phyloP scores from a whole-genome alignment of 2,888 invertebrate genomes.

The Eugnorisma glareosa region DNA sequence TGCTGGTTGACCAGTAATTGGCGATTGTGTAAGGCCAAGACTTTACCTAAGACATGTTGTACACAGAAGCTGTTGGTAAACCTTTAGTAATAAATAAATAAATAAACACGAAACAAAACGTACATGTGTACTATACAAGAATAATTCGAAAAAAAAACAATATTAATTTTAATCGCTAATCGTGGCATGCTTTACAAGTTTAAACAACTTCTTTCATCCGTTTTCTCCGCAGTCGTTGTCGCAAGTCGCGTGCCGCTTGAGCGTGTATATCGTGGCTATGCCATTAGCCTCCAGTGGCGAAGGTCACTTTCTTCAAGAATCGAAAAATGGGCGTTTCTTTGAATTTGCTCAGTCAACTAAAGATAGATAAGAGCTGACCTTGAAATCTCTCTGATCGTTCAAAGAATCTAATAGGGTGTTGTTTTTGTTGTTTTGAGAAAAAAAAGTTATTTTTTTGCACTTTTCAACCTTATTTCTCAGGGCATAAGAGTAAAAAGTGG shows the following conservation, averaged over 20 bases:
- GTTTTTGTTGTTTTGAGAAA: background rate
- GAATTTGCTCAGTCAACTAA: background rate
- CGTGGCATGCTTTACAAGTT: too few relatives aligned
- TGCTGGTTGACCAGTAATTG: too few relatives aligned
- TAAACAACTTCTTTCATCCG: background rate
- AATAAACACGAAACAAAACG: too few relatives aligned
- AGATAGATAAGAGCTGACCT: background rate
- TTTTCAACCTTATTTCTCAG: too few relatives aligned
- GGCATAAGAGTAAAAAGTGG: too few relatives aligned
- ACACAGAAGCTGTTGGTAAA: too few relatives aligned
- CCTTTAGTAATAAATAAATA: too few relatives aligned
- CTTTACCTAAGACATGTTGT: too few relatives aligned
- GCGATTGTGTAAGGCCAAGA: too few relatives aligned
- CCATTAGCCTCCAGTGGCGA: background rate
- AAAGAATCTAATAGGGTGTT: background rate
- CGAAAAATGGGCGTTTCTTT: background rate
- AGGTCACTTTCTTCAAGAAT: background rate
- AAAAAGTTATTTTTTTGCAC: background rate
- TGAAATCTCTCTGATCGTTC: background rate
- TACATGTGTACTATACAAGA: too few relatives aligned
- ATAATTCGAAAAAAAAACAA: too few relatives aligned
- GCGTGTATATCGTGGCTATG: background rate
- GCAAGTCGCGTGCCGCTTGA: background rate
- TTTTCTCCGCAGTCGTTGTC: background rate
- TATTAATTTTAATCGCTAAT: too few relatives aligned